Evolutionary conservation across 2,797 vertebrate genomes (phyloP).

Genomic region (Knipowitschia caucasica): DNA sequence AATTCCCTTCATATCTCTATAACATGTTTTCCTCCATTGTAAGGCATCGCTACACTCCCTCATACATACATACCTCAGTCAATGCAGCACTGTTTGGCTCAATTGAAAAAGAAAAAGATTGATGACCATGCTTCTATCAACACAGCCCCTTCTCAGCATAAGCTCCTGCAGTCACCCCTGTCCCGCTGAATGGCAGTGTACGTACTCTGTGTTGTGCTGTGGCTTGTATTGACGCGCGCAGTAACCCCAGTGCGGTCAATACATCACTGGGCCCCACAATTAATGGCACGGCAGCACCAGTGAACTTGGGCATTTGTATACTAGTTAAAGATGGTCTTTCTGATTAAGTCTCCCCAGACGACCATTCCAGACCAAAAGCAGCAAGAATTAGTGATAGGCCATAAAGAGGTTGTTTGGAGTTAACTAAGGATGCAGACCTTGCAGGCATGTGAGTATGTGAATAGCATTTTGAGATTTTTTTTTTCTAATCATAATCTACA

Average conservation of each 20-base stretch:
- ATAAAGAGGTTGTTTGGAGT: neutral
- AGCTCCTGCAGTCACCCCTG: slow-evolving; percentile 15
- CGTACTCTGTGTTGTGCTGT: slow-evolving; percentile 49
- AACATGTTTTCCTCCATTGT: too few relatives aligned
- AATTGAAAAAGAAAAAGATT: neutral
- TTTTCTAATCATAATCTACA: too few relatives aligned
- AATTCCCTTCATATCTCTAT: too few relatives aligned
- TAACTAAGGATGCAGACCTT: neutral
- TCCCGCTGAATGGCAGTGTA: slow-evolving; percentile 32
- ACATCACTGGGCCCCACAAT: slow-evolving; percentile 62
- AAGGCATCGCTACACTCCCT: too few relatives aligned
- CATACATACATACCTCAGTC: too few relatives aligned
- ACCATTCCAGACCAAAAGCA: slow-evolving; percentile 5
- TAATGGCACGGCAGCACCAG: slow-evolving; percentile 61
- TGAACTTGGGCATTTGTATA: slow-evolving; percentile 58
- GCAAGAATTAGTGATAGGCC: neutral
- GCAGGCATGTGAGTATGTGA: slow-evolving; percentile 1
- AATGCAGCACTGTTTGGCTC: too few relatives aligned
- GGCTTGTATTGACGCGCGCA: slow-evolving; percentile 65
- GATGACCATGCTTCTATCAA: slow-evolving; percentile 11
- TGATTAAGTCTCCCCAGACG: slow-evolving; percentile 31
- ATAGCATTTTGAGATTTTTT: too few relatives aligned
- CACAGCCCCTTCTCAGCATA: slow-evolving; percentile 30
- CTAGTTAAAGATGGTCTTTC: slow-evolving; percentile 40
- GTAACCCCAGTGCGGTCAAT: slow-evolving; percentile 65